phyloP scores from a whole-genome alignment of 2,113 vertebrate genomes.

The Copsychus sechellarum region DNA sequence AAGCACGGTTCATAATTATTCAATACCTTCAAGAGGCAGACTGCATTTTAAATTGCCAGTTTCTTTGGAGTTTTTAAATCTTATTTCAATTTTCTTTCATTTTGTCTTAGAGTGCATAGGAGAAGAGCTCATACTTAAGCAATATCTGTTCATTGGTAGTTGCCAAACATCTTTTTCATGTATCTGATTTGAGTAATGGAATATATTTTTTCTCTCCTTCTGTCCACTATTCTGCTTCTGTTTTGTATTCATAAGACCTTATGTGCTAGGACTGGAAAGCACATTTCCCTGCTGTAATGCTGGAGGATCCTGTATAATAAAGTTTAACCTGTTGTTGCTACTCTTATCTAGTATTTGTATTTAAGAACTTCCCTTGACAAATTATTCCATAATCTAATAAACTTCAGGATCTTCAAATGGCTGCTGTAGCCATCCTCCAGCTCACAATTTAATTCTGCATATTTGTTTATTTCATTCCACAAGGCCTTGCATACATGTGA shows the following conservation, averaged over 20 bases:
- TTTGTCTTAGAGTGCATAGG: not conserved
- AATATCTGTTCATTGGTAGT: not conserved
- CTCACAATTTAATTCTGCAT: not conserved
- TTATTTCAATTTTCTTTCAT: no score
- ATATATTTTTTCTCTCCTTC: not conserved
- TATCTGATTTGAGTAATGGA: not conserved
- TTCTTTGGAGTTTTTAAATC: not conserved
- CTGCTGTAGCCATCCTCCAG: not conserved
- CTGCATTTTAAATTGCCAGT: not conserved
- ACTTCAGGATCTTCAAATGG: not conserved
- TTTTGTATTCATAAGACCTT: not conserved
- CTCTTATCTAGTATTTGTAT: not conserved
- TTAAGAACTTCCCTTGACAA: not conserved
- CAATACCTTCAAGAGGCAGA: not conserved
- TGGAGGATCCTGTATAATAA: not conserved
- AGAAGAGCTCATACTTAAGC: not conserved
- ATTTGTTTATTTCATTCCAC: not conserved
- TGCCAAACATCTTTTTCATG: not conserved
- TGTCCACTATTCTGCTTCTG: not conserved
- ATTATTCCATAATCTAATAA: not conserved
- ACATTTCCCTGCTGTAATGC: not conserved
- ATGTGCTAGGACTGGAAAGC: not conserved
- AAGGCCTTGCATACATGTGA: not conserved
- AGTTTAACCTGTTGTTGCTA: not conserved
- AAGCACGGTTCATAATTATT: not conserved